Evolutionary conservation across 2,113 vertebrate genomes (phyloP).

Genomic region (Pseudopipra pipra): DNA sequence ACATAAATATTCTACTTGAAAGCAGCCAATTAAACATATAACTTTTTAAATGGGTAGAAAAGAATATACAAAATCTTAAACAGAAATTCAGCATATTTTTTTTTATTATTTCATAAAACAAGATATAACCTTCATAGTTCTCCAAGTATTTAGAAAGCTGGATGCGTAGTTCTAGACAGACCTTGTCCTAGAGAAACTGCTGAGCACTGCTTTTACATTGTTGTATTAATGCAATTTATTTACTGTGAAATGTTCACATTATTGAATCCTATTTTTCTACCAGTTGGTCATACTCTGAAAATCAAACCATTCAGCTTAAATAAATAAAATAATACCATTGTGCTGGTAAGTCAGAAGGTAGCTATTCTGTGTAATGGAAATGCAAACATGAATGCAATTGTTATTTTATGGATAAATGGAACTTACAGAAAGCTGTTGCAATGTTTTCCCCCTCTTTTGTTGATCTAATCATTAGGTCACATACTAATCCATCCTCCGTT

Average conservation of each 20-base stretch:
- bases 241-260: slow-evolving; percentile 52
- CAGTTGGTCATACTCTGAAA: slow-evolving; percentile 8
- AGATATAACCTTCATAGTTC: background rate
- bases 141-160: background rate
- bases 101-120: background rate
- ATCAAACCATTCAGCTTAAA: slow-evolving; percentile 21
- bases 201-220: slow-evolving; percentile 39
- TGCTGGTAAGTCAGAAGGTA: background rate
- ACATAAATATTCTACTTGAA: background rate
- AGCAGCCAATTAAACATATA: background rate
- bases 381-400: background rate
- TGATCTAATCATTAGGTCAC: background rate
- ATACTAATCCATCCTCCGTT: background rate
- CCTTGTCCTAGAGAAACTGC: slow-evolving; percentile 36
- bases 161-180: background rate
- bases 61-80: background rate
- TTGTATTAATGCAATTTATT: slow-evolving; percentile 63
- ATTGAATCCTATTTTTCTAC: slow-evolving; percentile 49
- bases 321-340: slow-evolving; percentile 23
- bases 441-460: background rate
- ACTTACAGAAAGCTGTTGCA: background rate
- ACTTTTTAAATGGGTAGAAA: background rate
- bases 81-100: background rate
- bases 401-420: slow-evolving; percentile 37
- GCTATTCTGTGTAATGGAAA: slow-evolving; percentile 29